Evolutionary conservation across 2,113 vertebrate species (phyloP).

Genomic region (Benitochromis conjunctus): DNA sequence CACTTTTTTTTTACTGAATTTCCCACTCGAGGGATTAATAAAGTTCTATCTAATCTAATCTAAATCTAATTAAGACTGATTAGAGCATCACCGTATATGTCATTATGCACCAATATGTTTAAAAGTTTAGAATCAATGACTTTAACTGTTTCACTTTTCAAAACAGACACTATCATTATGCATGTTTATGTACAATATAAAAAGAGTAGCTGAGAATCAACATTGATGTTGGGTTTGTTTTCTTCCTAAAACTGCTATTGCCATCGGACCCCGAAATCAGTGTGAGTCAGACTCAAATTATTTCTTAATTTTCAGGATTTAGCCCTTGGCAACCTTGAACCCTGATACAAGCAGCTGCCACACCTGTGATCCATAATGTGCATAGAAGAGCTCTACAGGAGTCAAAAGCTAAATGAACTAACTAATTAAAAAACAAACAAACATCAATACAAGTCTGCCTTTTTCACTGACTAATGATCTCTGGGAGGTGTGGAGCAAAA

Average conservation of each 20-base stretch:
- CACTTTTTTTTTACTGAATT: too few species aligned
- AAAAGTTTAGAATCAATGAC: neutral
- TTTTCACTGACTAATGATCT: conserved; percentile 22
- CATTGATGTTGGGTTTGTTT: neutral
- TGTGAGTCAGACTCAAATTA: neutral
- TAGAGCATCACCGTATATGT: too few species aligned
- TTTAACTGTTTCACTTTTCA: neutral
- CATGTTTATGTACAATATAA: neutral
- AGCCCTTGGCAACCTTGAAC: neutral
- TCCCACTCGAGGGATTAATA: too few species aligned
- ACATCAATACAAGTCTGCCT: neutral
- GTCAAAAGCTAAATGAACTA: neutral
- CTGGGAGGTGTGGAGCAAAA: neutral
- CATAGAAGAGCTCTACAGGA: neutral
- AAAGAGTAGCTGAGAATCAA: neutral
- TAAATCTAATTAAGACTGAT: too few species aligned
- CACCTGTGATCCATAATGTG: neutral
- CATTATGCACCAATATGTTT: neutral
- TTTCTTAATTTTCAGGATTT: neutral
- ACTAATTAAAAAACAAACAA: neutral
- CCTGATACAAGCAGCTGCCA: neutral
- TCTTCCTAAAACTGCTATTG: neutral
- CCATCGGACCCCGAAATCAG: neutral
- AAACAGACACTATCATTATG: neutral
- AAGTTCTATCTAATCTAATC: too few species aligned